phyloP scores from a whole-genome alignment of 2,113 vertebrate species.

The Reinhardtius hippoglossoides region DNA sequence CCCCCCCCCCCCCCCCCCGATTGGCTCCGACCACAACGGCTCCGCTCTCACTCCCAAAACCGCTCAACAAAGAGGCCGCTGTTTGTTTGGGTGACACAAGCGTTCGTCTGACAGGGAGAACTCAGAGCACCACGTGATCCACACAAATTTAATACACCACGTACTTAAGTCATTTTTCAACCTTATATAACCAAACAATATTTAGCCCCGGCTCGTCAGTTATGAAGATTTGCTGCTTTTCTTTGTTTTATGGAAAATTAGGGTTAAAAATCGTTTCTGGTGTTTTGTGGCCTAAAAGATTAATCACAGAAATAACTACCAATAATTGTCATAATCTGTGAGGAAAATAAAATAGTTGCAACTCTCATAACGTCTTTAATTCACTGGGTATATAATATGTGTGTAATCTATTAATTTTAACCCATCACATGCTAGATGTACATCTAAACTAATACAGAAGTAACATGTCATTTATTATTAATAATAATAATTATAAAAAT shows the following conservation, averaged over 20 bases:
- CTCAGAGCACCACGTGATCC: not conserved
- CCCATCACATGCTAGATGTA: not conserved
- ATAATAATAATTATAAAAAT: too few relatives aligned
- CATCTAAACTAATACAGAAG: not conserved
- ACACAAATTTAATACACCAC: not conserved
- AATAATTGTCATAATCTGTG: not conserved
- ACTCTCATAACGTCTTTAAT: not conserved
- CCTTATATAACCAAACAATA: too few relatives aligned
- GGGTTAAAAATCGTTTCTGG: too few relatives aligned
- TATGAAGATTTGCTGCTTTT: not conserved
- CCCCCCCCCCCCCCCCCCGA: too few relatives aligned
- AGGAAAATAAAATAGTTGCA: not conserved
- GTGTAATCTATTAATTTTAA: not conserved
- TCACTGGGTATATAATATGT: not conserved
- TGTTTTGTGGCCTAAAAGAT: not conserved
- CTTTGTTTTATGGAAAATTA: not conserved
- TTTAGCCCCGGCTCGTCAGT: too few relatives aligned
- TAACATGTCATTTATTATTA: too few relatives aligned
- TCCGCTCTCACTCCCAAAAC: constrained; percentile 67
- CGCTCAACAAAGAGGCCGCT: constrained; percentile 77
- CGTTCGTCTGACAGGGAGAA: constrained; percentile 43
- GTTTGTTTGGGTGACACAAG: constrained; percentile 71
- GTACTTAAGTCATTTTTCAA: not conserved
- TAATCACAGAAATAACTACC: not conserved
- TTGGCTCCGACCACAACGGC: constrained; percentile 53